Evolutionary conservation across 2,113 vertebrate genomes (phyloP), one percentile per base, ranked within the genome.

Genomic region (Nematolebias whitei): DNA sequence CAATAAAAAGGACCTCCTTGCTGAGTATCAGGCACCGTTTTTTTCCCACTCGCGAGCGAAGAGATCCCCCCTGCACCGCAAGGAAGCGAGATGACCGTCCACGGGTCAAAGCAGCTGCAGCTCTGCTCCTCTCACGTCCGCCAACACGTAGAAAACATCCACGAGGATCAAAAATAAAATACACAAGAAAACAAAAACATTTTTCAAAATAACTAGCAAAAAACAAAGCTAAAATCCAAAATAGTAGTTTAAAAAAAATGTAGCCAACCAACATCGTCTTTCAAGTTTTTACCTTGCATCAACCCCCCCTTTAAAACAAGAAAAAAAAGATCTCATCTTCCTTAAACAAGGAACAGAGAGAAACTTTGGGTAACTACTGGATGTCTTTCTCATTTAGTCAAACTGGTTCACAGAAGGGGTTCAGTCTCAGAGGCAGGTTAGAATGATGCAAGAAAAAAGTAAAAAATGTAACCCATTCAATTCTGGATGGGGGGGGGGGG

Each of bases 11-110:
- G 94, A 93, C 93, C 95, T 96, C 95, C 95, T 94, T 94, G 94
- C 93, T 93, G 92, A 92, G 80, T 92, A 94, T 97, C 95, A 97
- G 96, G 97, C 97, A 97, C 96, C 93, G 52, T 92, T 96, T 29
- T 29, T 29, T 29, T 96, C 94, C 92, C 92, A 88, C 84, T 90
- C 85, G 90, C 87, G 90, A 92, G 92, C 87, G 87, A 92, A 94
- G 92, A 93, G 57, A 38, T 76, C 64, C 70, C 70, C 82, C 82
- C 75, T 74, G 79, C 78, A 69, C 68, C n/a, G 84, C 52, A 75
- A 68, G 83, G 80, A 78, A 74, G 85, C 54, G 72, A 84, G 78
- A 74, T 52, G 78, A 86, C 76, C 76, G 48, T 57, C 75, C 62
- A 45, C 52, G 51, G 83, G 79, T 74, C 83, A 65, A 35, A 83